phyloP scores from a whole-genome alignment of 2,113 vertebrate species.

The Lipophrys pholis region DNA sequence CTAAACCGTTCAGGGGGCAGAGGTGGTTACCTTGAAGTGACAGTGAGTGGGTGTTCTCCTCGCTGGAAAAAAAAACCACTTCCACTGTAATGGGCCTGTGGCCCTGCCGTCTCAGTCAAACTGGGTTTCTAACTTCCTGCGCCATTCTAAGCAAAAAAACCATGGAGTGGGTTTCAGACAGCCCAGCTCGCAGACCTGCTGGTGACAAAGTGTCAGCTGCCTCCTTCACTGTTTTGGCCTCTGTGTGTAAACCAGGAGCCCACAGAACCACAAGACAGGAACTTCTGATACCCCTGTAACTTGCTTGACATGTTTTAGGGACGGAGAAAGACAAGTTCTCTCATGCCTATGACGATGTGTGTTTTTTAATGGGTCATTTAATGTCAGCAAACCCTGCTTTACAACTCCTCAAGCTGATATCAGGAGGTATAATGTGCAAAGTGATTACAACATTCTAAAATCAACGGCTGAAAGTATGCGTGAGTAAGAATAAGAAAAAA shows the following conservation, averaged over 20 bases:
- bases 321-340: conserved; percentile 23
- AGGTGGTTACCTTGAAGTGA: conserved; percentile 77
- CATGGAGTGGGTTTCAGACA: conserved; percentile 70
- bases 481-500: not conserved
- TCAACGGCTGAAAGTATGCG: not conserved
- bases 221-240: conserved; percentile 69
- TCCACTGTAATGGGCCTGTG: conserved; percentile 79
- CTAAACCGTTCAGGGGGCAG: conserved; percentile 59
- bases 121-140: conserved; percentile 79
- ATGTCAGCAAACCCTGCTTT: not conserved
- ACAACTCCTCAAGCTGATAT: not conserved
- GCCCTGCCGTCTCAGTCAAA: conserved; percentile 65
- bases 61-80: conserved; percentile 77
- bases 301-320: conserved; percentile 44
- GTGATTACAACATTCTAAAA: not conserved
- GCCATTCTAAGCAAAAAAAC: conserved; percentile 64
- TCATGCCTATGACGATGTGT: not conserved
- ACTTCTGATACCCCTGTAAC: conserved; percentile 60
- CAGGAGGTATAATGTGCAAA: not conserved
- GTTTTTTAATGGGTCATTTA: not conserved
- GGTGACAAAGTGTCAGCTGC: conserved; percentile 63
- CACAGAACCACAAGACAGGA: conserved; percentile 80
- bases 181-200: conserved; percentile 55
- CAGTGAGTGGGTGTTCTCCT: conserved; percentile 76
- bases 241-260: conserved; percentile 75